Evolutionary conservation across 2,797 vertebrate genomes (phyloP), one percentile per base, ranked within the genome.

Genomic region (Gadopsis marmoratus): DNA sequence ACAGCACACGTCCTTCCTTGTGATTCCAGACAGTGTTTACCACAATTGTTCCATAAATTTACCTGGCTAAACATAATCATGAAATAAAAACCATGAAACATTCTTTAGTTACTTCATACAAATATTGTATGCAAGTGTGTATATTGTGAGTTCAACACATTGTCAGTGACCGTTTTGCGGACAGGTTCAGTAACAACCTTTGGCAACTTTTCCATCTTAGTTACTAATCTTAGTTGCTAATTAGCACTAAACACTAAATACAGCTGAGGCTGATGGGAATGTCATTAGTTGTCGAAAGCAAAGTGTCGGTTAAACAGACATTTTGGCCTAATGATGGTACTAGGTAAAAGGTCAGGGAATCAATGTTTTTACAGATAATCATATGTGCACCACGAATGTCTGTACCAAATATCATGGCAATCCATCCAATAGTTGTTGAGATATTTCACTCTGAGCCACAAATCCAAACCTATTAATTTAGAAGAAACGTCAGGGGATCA

Each of bases 1-100:
- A 62, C 58, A 67, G 64, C 54, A 14, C 43, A 54, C 4, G 3
- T 37, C 23, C 17, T 72, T 60, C 37, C n/a, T 63, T 1, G 3
- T 58, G 65, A 78, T 71, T 67, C 35, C 39, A 54, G 23, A 41
- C 50, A 59, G 54, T 37, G 17, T 31, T 67, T 63, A 39, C 31
- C 33, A 17, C 7, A 26, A 7, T 4, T 66, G n/a, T 53, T 31
- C 11, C 7, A 2, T 23, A 14, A 54, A n/a, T 37, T 29, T 29
- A 65, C 41, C 41, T 35, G 45, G 4, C 33, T 29, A 47, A 64
- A 61, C 66, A 59, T 76, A 53, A 41, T 55, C 41, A 8, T 45
- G 26, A 39, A 10, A 11, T 37, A 8, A 9, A 48, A 50, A 47
- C 37, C 14, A 55, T 31, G 2, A 29, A 63, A 17, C 16, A 63